These are phyloP conservation scores for Pilophorus perplexus DNA, from an alignment of 2,888 invertebrate species.

Conservation along the genomic window DNA sequence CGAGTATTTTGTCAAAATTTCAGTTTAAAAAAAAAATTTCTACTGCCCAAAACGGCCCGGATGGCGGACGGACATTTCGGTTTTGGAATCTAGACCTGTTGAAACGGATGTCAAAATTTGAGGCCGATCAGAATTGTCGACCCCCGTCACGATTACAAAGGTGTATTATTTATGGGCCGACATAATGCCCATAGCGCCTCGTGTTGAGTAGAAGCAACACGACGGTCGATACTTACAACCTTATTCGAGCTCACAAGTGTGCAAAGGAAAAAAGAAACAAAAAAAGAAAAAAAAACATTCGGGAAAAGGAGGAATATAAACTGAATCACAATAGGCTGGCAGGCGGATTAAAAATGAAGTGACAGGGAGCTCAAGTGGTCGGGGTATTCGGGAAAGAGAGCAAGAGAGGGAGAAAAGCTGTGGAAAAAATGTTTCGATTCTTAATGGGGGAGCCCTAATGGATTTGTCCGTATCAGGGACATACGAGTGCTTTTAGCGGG, in stretches of 20 bases:
- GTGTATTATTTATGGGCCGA: no score
- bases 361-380: slow-evolving; percentile 31
- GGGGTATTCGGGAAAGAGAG: not conserved
- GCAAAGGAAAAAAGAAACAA: not conserved
- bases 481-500: slow-evolving; percentile 38
- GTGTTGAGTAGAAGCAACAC: not conserved
- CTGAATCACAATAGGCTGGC: slow-evolving; percentile 31
- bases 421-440: slow-evolving; percentile 38
- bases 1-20: no score
- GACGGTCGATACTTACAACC: no score
- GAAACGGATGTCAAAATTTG: no score
- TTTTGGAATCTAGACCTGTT: no score
- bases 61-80: no score
- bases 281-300: slow-evolving; percentile 6
- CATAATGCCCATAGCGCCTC: no score
- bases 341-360: slow-evolving; percentile 35
- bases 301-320: slow-evolving; percentile 7
- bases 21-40: no score
- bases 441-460: slow-evolving; percentile 36
- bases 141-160: no score
- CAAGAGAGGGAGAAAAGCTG: slow-evolving; percentile 29
- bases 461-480: slow-evolving; percentile 37
- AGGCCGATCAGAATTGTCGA: no score
- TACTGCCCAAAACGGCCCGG: no score
- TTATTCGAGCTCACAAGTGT: no score